A percentile compares a stretch with the other conserved stretches of the same genome.
Evolutionary conservation across 1,140 invertebrate species (phyloP).

Genomic region (Drosophila kepulauana): DNA sequence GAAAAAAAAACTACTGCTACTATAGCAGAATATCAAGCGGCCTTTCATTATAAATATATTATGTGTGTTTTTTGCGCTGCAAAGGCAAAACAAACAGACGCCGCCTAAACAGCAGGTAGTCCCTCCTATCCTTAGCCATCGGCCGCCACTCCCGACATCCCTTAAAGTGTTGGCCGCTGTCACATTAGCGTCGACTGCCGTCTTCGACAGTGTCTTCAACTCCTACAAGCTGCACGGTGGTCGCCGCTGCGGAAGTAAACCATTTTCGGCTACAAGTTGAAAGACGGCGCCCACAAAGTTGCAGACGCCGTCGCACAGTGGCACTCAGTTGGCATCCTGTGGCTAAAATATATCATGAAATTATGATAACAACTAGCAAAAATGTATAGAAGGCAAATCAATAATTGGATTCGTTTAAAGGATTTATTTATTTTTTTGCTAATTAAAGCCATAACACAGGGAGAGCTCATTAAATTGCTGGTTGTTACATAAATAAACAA

Average conservation of each 20-base stretch:
- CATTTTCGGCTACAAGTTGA: constrained; percentile 68
- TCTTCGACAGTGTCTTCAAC: constrained; percentile 23
- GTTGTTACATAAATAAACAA: too few relatives aligned
- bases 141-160: constrained; percentile 28
- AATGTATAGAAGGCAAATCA: too few relatives aligned
- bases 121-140: constrained; percentile 29
- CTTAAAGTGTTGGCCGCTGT: constrained; percentile 76
- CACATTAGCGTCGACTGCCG: constrained; percentile 62
- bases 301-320: constrained; percentile 48
- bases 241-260: constrained; percentile 74
- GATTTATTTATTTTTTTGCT: too few relatives aligned
- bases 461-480: too few relatives aligned
- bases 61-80: constrained; percentile 65
- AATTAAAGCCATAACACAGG: too few relatives aligned
- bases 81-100: constrained; percentile 76
- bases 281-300: constrained; percentile 76
- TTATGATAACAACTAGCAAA: background rate
- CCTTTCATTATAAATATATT: constrained; percentile 80
- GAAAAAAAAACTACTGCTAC: background rate
- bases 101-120: constrained; percentile 60
- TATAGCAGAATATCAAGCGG: constrained; percentile 12
- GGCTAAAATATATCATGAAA: background rate
- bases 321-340: background rate
- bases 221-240: constrained; percentile 63
- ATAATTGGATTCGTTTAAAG: too few relatives aligned